These are phyloP conservation scores for Rosalia funebris DNA, from an alignment of 2,888 invertebrate genomes.

Conservation along the genomic window DNA sequence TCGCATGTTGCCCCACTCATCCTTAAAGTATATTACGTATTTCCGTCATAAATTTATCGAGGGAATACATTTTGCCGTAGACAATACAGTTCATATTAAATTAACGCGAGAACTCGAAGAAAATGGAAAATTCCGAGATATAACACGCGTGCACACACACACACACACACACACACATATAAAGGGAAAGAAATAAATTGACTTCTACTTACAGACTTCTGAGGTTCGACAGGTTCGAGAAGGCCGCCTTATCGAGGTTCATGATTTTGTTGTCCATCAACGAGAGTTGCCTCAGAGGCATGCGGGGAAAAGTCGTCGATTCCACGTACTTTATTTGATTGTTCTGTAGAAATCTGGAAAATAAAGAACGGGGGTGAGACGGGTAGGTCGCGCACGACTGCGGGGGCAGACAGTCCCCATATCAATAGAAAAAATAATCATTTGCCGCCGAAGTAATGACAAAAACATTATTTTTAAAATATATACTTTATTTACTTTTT, in stretches of 20 bases:
- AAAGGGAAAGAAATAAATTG: constrained; percentile 9
- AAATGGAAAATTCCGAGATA: too few species aligned
- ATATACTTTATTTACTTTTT: too few species aligned
- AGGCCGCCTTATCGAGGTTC: constrained; percentile 57
- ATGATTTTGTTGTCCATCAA: constrained; percentile 65
- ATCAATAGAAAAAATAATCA: background rate
- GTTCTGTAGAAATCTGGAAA: constrained; percentile 60
- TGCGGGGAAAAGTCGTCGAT: constrained; percentile 59
- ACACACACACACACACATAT: too few species aligned
- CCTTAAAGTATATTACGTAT: too few species aligned
- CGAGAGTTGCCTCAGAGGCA: constrained; percentile 64
- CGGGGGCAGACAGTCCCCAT: too few species aligned
- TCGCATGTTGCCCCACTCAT: too few species aligned
- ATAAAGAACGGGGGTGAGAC: background rate
- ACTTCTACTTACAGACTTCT: constrained; percentile 66
- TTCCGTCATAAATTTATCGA: too few species aligned
- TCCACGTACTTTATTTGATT: constrained; percentile 60
- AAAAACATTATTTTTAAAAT: too few species aligned
- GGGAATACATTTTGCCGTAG: too few species aligned
- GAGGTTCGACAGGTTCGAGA: constrained; percentile 60
- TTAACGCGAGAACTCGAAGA: too few species aligned
- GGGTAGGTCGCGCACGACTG: background rate
- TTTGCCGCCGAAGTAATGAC: background rate
- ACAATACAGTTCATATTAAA: too few species aligned
- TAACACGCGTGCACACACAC: too few species aligned